Percentiles rank a stretch among this genome's conserved stretches.
Conservation (phyloP, 2,888 invertebrate genomes). For the Scelioninae gen. 1 region DNA sequence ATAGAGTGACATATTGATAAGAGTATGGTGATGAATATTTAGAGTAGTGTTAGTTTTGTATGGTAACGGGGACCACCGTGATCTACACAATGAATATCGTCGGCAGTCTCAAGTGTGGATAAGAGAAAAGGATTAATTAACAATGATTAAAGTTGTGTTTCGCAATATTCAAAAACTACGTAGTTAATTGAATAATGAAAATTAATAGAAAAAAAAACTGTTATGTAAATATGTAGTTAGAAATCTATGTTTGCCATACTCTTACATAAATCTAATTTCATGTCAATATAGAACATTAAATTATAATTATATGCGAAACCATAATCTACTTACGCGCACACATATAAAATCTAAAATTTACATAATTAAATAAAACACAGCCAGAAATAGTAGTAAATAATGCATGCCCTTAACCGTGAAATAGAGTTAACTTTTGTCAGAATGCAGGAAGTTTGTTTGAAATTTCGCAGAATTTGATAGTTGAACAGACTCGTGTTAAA, state of each 20-base stretch:
- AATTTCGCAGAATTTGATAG: constrained; percentile 20
- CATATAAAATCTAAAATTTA: constrained; percentile 16
- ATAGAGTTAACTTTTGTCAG: constrained; percentile 9
- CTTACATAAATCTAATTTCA: constrained; percentile 18
- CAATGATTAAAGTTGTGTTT: no score
- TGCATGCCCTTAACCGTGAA: constrained; percentile 39
- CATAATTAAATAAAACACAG: constrained; percentile 39
- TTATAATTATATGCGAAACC: constrained; percentile 31
- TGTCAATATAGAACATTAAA: constrained; percentile 1
- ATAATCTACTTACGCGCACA: constrained; percentile 7
- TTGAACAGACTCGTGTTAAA: constrained; percentile 22
- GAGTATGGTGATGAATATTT: no score
- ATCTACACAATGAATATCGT: no score
- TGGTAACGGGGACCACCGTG: no score
- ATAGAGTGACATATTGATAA: no score
- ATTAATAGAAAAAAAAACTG: no score
- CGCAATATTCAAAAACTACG: no score
- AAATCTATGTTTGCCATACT: constrained; percentile 9
- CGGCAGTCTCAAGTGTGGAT: no score
- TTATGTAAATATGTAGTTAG: no score
- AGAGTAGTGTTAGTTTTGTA: no score
- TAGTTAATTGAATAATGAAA: no score
- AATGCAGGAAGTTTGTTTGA: constrained; percentile 8
- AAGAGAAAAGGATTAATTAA: no score
- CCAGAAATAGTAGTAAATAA: constrained; percentile 35